These are phyloP conservation scores for Andrena flavipes DNA, from an alignment of 2,888 invertebrate genomes.

Conservation along the genomic window DNA sequence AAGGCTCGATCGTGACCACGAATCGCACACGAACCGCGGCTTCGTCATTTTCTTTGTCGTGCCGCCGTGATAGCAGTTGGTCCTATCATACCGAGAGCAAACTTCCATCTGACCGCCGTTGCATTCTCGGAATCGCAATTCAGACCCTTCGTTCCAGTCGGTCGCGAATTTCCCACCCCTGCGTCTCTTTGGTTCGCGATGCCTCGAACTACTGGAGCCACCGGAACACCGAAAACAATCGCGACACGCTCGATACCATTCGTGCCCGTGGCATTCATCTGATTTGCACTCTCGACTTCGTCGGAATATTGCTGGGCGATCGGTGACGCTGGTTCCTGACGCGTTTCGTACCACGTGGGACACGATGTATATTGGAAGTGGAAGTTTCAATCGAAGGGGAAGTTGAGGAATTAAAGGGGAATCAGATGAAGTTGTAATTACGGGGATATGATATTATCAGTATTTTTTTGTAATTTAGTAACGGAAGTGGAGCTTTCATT, in stretches of 20 bases:
- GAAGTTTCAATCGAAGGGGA: no score
- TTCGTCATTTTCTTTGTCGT: conserved; percentile 53
- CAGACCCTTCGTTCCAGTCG: neutral
- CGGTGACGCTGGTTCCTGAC: no score
- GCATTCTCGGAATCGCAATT: conserved; percentile 35
- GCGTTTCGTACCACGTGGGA: no score
- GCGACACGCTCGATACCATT: neutral
- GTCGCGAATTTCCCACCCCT: neutral
- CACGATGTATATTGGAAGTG: no score
- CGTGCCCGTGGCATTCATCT: neutral
- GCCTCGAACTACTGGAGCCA: neutral
- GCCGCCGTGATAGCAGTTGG: conserved; percentile 19
- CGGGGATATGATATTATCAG: no score
- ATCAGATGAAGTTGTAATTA: no score
- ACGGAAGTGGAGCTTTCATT: no score
- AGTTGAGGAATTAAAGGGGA: no score
- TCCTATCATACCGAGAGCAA: conserved; percentile 31
- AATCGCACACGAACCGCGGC: conserved; percentile 20
- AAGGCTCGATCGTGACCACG: conserved; percentile 58
- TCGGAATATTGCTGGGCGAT: no score
- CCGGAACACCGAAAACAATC: neutral
- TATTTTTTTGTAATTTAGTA: no score
- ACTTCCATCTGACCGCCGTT: conserved; percentile 22
- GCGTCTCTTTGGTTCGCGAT: neutral
- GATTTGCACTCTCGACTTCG: neutral